Evolutionary conservation across 2,888 invertebrate species (phyloP), one percentile per base, ranked within the genome.

Genomic region (Patella depressa): DNA sequence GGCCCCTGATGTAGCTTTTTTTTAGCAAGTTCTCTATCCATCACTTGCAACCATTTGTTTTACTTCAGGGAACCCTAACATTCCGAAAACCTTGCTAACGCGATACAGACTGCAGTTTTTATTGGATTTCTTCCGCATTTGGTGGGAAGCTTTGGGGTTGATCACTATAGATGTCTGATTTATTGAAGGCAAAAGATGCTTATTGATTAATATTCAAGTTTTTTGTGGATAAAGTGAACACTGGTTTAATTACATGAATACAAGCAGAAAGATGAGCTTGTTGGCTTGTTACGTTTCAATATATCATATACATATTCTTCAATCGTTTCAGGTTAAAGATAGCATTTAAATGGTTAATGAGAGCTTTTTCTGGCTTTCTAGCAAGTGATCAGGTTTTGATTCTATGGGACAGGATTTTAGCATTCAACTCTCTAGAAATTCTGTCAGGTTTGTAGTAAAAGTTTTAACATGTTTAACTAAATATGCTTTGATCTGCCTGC

Each of bases 271-370:
- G 12, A 11, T 53, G 73, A 53, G n/a, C 9, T 0, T n/a, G 53
- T 24, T 45, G 53, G 12, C 19, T 45, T 73, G 73, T 19, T 19
- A 73, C 15, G 57, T 17, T 59, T 19, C 19, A 34, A 34, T 34
- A 34, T 24, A 69, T 24, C 11, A 3, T 24, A 69, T 11, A 17
- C 5, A 54, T 29, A 15, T 12, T 54, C 19, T 12, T n/a, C 74
- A 17, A 15, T 73, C 65, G 57, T 59, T 69, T 69, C 80, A 98
- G 98, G 3, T 93, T 98, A 76, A 94, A 96, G 87, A 95, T 98
- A 53, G 97, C 97, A 1, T 97, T 98, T 91, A 98, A 98, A 92
- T 98, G 98, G 98, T 92, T 98, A 72, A 98, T 98, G 95, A 93
- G 98, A 82, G 98, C 96, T 2, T 98, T 98, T 91, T 97, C 98